Evolutionary conservation across 2,113 vertebrate species (phyloP).

Genomic region (Entelurus aequoreus): DNA sequence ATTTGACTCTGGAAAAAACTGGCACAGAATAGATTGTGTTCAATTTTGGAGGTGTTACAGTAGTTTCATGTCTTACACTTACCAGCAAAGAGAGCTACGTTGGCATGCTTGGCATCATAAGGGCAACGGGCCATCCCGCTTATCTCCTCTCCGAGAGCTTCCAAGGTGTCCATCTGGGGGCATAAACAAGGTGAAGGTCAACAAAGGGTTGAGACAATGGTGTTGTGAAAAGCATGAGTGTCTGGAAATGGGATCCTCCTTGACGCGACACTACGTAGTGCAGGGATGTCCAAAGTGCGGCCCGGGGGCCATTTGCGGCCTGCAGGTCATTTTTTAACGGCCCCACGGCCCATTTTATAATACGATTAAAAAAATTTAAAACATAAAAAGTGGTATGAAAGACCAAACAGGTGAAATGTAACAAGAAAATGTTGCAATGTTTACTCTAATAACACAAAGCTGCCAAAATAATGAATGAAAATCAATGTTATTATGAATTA

Average conservation of each 20-base stretch:
- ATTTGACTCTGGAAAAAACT: neutral
- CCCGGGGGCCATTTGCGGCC: too few species aligned
- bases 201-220: slow-evolving; percentile 19
- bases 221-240: slow-evolving; percentile 24
- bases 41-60: neutral
- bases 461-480: too few species aligned
- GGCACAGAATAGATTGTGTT: neutral
- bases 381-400: too few species aligned
- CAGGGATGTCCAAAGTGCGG: too few species aligned
- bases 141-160: slow-evolving; percentile 89
- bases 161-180: slow-evolving; percentile 86
- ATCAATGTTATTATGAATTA: too few species aligned
- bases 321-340: too few species aligned
- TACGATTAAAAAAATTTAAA: too few species aligned
- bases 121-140: slow-evolving; percentile 98
- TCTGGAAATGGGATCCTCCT: neutral
- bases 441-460: too few species aligned
- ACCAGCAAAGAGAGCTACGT: slow-evolving; percentile 94
- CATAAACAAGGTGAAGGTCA: slow-evolving; percentile 40
- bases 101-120: slow-evolving; percentile 96
- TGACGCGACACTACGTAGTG: neutral
- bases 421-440: too few species aligned
- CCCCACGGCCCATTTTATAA: too few species aligned
- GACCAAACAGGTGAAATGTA: too few species aligned
- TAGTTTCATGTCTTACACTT: slow-evolving; percentile 38